Percentiles rank a stretch among this genome's conserved stretches.
These are phyloP conservation scores for Pangasianodon hypophthalmus DNA, from an alignment of 2,113 vertebrate genomes.

Conservation along the genomic window DNA sequence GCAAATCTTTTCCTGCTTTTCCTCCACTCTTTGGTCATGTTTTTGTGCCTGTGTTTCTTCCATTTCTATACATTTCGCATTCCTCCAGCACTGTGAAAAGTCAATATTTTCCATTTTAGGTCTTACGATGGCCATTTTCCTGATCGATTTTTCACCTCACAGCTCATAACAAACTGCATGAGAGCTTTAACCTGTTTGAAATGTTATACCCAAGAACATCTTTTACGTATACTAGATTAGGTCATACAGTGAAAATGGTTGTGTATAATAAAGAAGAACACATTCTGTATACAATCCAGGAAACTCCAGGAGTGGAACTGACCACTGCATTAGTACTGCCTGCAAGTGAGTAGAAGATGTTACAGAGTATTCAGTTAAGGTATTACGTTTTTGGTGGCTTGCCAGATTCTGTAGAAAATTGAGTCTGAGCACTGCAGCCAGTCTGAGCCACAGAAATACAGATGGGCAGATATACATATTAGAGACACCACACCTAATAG, in stretches of 20 bases:
- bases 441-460: neutral
- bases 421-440: neutral
- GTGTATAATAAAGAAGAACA: neutral
- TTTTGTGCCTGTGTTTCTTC: neutral
- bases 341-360: neutral
- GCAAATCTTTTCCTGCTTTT: too few relatives aligned
- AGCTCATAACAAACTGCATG: neutral
- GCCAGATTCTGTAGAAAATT: slow-evolving; percentile 21
- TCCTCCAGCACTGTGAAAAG: neutral
- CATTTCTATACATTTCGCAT: neutral
- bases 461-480: neutral
- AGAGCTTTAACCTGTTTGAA: neutral
- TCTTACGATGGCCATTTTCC: neutral
- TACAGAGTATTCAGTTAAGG: neutral
- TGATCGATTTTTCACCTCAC: neutral
- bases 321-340: slow-evolving; percentile 2
- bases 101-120: neutral
- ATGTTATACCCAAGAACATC: neutral
- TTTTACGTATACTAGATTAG: neutral
- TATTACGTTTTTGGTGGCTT: neutral
- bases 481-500: neutral
- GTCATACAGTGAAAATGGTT: neutral
- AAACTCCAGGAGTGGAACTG: neutral
- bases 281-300: neutral
- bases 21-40: neutral